Percentiles rank a stretch among this genome's conserved stretches.
Conservation (phyloP, 1,140 invertebrate species). For the Stenopsyche tienmushanensis region DNA sequence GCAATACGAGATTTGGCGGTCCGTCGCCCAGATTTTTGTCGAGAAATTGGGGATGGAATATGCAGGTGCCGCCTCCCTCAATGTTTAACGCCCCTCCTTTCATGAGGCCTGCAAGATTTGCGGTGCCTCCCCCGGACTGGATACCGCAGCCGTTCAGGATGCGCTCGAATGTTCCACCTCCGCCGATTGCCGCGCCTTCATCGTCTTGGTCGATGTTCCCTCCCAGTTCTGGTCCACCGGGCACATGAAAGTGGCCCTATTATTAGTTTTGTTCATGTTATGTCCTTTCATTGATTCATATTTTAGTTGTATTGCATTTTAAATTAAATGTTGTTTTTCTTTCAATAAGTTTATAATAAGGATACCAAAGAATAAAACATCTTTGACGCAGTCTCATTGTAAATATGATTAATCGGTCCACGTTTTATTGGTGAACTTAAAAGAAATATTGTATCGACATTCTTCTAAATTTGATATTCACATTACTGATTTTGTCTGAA, state of each 20-base stretch:
- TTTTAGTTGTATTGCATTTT: too few species aligned
- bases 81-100: constrained; percentile 41
- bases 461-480: too few species aligned
- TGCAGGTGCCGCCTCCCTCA: constrained; percentile 30
- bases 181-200: constrained; percentile 15
- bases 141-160: constrained; percentile 46
- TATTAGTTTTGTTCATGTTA: too few species aligned
- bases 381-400: too few species aligned
- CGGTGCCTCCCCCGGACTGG: constrained; percentile 45
- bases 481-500: too few species aligned
- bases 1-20: background rate
- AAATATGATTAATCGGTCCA: too few species aligned
- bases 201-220: background rate
- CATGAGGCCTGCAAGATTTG: constrained; percentile 44
- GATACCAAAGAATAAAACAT: too few species aligned
- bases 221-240: constrained; percentile 9
- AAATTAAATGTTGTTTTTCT: too few species aligned
- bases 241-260: constrained; percentile 5
- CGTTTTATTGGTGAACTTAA: too few species aligned
- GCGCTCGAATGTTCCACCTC: constrained; percentile 48
- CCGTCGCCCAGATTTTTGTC: background rate
- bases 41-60: background rate
- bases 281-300: too few species aligned
- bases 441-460: too few species aligned
- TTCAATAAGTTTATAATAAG: too few species aligned